Evolutionary conservation across 2,888 invertebrate species (phyloP).

Genomic region (Hirudinaria manillensis): DNA sequence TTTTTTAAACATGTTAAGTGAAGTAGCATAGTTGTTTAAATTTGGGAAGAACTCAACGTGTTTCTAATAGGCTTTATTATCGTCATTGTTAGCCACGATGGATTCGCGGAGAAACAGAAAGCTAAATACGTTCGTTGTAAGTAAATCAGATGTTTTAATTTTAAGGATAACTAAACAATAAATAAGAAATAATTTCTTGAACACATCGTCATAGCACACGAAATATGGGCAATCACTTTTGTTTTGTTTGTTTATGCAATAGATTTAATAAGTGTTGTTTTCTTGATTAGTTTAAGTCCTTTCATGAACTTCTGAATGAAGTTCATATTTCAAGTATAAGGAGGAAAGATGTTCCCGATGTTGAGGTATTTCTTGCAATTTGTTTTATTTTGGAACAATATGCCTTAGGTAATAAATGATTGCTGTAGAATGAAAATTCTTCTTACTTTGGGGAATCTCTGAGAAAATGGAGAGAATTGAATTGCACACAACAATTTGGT

Average conservation of each 20-base stretch:
- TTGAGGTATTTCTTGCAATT: constrained; percentile 11
- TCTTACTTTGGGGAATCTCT: constrained; percentile 74
- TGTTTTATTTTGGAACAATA: constrained; percentile 25
- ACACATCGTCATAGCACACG: too few relatives aligned
- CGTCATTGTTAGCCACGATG: too few relatives aligned
- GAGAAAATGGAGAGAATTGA: constrained; percentile 81
- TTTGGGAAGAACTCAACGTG: too few relatives aligned
- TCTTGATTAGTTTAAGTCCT: constrained; percentile 61
- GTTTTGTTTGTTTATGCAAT: too few relatives aligned
- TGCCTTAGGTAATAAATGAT: not conserved
- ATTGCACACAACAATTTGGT: constrained; percentile 75
- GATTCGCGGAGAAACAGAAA: too few relatives aligned
- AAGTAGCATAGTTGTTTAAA: too few relatives aligned
- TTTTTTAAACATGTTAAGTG: too few relatives aligned
- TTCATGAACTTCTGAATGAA: constrained; percentile 76
- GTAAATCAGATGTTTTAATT: not conserved
- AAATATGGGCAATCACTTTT: too few relatives aligned
- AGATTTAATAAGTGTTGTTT: not conserved
- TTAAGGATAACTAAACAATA: not conserved
- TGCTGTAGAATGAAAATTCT: constrained; percentile 60
- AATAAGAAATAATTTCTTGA: too few relatives aligned
- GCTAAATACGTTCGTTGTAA: too few relatives aligned
- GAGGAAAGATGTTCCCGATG: constrained; percentile 61
- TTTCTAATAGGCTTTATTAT: too few relatives aligned
- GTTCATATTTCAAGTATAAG: constrained; percentile 83